Evolutionary conservation across 2,113 vertebrate species (phyloP).

Genomic region (Syngnathus typhle): DNA sequence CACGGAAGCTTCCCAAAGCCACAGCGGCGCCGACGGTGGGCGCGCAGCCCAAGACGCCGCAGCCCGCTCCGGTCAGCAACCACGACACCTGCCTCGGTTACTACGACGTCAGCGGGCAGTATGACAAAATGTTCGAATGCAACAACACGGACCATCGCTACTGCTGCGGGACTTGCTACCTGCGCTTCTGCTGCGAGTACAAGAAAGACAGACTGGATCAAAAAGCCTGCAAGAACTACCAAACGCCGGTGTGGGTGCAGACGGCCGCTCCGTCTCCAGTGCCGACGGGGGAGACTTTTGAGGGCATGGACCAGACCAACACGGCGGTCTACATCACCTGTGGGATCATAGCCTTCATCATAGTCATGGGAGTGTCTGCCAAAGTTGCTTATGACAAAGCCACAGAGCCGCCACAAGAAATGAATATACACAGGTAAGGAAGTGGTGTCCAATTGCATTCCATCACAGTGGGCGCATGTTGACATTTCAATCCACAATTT

Average conservation of each 20-base stretch:
- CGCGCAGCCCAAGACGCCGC: constrained; percentile 49
- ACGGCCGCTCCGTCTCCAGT: constrained; percentile 74
- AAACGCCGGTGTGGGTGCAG: constrained; percentile 82
- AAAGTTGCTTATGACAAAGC: constrained; percentile 99
- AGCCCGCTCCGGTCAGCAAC: constrained; percentile 60
- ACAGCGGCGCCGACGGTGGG: constrained; percentile 55
- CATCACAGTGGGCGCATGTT: background rate
- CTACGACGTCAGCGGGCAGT: constrained; percentile 97
- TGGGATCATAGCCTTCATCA: constrained; percentile 92
- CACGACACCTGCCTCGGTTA: constrained; percentile 93
- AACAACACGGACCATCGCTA: constrained; percentile 97
- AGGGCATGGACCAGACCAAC: constrained; percentile 93
- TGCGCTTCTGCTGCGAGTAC: constrained; percentile 98
- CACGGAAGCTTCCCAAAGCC: constrained; percentile 55
- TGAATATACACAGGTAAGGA: constrained; percentile 91
- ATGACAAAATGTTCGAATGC: constrained; percentile 93
- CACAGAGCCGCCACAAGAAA: constrained; percentile 92
- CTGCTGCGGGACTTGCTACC: constrained; percentile 96
- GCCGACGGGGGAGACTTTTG: constrained; percentile 79
- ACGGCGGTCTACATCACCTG: constrained; percentile 97
- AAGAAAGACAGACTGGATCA: constrained; percentile 90
- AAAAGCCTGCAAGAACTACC: constrained; percentile 87
- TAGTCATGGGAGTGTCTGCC: constrained; percentile 87
- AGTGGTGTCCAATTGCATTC: background rate
- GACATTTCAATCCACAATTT: background rate